Conservation (phyloP, 2,113 vertebrate genomes). For the Ardeotis arabs region DNA sequence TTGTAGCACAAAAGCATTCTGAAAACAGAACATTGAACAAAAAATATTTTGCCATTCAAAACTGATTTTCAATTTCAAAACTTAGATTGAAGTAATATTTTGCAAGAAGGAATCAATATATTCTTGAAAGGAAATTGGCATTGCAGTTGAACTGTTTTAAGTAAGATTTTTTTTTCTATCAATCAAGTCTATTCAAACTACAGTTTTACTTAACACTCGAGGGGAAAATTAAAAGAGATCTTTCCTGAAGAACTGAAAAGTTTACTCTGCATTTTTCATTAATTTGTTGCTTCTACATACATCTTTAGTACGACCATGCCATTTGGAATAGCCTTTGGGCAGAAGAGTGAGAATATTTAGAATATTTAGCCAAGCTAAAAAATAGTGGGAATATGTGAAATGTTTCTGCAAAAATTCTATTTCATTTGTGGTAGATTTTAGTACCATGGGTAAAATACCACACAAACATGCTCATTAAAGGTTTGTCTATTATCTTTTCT, state of each 20-base stretch:
- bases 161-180: not conserved
- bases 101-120: not conserved
- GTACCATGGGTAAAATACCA: not conserved
- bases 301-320: not conserved
- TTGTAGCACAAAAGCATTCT: constrained; percentile 50
- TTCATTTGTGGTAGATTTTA: not conserved
- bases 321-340: not conserved
- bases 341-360: not conserved
- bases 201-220: not conserved
- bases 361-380: not conserved
- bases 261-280: not conserved
- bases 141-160: not conserved
- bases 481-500: not conserved
- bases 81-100: not conserved
- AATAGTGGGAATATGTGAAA: not conserved
- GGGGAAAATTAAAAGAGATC: not conserved
- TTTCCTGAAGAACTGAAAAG: not conserved
- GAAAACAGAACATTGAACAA: constrained; percentile 54
- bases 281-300: not conserved
- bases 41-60: constrained; percentile 35
- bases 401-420: not conserved
- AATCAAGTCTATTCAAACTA: not conserved
- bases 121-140: not conserved
- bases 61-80: constrained; percentile 30
- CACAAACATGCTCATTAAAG: not conserved